phyloP scores from a whole-genome alignment of 2,797 vertebrate species.

The Florisuga fusca region DNA sequence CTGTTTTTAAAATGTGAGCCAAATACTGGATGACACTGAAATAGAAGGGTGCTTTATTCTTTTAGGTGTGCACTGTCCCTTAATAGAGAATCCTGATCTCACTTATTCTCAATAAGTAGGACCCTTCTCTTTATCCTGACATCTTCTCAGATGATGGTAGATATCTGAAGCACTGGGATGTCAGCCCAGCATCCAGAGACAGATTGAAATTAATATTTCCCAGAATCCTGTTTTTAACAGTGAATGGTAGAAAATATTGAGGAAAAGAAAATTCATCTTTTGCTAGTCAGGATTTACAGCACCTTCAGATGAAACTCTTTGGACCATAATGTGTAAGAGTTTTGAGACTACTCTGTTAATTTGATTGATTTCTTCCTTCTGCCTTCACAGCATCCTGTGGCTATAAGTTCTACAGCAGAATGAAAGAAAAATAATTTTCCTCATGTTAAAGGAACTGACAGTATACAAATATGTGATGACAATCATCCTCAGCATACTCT shows the following conservation, averaged over 20 bases:
- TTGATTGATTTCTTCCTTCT: not conserved
- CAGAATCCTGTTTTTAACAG: not conserved
- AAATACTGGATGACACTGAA: not conserved
- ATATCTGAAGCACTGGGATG: not conserved
- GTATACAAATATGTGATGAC: not conserved
- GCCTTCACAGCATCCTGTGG: not conserved
- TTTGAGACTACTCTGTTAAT: not conserved
- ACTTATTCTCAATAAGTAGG: not conserved
- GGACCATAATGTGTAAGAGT: not conserved
- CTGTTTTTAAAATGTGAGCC: not conserved
- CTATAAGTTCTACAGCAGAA: not conserved
- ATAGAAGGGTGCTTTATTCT: rapidly evolving
- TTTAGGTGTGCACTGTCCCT: not conserved
- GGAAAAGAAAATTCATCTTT: not conserved
- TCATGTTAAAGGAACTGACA: not conserved
- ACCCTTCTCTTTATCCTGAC: not conserved
- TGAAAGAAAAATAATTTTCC: not conserved
- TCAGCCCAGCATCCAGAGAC: not conserved
- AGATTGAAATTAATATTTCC: not conserved
- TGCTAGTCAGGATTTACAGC: not conserved
- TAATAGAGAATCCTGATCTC: not conserved
- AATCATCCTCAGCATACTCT: not conserved
- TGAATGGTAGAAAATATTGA: not conserved
- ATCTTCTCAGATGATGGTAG: not conserved
- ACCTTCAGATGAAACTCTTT: not conserved